Base-by-base conservation (phyloP, 2,888 invertebrate species). In the Bembecia ichneumoniformis region DNA sequence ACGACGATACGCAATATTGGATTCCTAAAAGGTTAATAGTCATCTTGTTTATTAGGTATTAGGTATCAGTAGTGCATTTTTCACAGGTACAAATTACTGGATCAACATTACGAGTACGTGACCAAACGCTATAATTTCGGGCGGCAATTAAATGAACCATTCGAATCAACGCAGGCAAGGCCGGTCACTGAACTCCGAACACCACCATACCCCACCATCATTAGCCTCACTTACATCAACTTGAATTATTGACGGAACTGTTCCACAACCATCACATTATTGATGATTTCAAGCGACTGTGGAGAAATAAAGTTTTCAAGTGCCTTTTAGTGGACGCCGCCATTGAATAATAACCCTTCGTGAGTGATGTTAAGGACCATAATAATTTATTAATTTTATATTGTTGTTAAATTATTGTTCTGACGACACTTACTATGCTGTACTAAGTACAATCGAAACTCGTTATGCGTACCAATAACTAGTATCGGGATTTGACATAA, bases 111-210 rank as follows among this genome's bases (percentile, higher is more conserved):
- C 48, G 49, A 44, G 63, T 68, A 77, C 82, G 82, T 82, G 81
- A 77, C 75, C 54, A 58, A 66, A 59, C 59, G 66, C 71, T 65
- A 77, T 82, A 71, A 82, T 77, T 74, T 71, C 28, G 59, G 57
- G 56, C 55, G 64, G 71, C 67, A 74, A 78, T 82, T 80, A 77
- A 66, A 67, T 71, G 69, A 69, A 71, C 60, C 66, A 68, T 66
- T 74, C 61, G 64, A 71, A 59, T 68, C 64, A 59, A 58, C 52
- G 57, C 55, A 62, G 64, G 68, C 77, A 83, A 81, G 82, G 83
- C 69, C 80, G 82, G 77, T 58, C 74, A 52, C 59, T 65, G 73
- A 73, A 70, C 68, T 64, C 51, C 52, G 49, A 55, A 55, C 62
- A 64, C 63, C 58, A 51, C 36, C 28, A 15, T 55, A 56, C 57